A percentile compares a stretch with the other conserved stretches of the same genome.
These are phyloP conservation scores for Bruchidius siliquastri DNA, from an alignment of 2,888 invertebrate species.

Conservation along the genomic window DNA sequence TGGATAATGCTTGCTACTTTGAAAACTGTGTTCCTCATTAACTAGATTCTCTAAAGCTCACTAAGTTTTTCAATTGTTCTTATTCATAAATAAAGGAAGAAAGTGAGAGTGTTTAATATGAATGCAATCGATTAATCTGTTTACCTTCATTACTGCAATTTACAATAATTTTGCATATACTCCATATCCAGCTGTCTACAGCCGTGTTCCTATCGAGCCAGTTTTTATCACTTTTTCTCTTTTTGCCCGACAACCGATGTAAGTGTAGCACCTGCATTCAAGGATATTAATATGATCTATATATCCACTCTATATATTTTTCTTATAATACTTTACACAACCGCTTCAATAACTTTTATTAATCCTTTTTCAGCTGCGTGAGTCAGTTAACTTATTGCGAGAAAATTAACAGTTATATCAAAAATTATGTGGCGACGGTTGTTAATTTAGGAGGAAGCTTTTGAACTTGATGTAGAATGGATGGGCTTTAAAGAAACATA, in stretches of 20 bases:
- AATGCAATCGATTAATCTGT: neutral
- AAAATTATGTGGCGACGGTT: slow-evolving; percentile 2
- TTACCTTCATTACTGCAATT: neutral
- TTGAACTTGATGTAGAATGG: no score
- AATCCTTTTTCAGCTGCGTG: slow-evolving; percentile 2
- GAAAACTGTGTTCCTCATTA: no score
- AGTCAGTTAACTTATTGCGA: neutral
- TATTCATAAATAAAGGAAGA: neutral
- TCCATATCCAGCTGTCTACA: neutral
- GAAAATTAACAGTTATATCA: neutral
- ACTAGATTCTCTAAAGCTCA: no score
- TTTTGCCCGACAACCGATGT: slow-evolving; percentile 14
- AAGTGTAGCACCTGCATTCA: slow-evolving; percentile 32
- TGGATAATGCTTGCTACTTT: no score
- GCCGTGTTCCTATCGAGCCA: neutral
- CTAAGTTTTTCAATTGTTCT: no score
- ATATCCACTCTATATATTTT: slow-evolving; percentile 24
- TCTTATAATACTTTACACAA: slow-evolving; percentile 9
- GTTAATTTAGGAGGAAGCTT: neutral
- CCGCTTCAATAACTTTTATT: slow-evolving; percentile 12
- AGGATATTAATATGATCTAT: slow-evolving; percentile 34
- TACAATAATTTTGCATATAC: neutral
- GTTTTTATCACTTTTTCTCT: neutral
- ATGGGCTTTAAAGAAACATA: no score
- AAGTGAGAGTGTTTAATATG: neutral